These are phyloP conservation scores for Macrophya alboannulata DNA, from an alignment of 2,888 invertebrate species.

Conservation along the genomic window DNA sequence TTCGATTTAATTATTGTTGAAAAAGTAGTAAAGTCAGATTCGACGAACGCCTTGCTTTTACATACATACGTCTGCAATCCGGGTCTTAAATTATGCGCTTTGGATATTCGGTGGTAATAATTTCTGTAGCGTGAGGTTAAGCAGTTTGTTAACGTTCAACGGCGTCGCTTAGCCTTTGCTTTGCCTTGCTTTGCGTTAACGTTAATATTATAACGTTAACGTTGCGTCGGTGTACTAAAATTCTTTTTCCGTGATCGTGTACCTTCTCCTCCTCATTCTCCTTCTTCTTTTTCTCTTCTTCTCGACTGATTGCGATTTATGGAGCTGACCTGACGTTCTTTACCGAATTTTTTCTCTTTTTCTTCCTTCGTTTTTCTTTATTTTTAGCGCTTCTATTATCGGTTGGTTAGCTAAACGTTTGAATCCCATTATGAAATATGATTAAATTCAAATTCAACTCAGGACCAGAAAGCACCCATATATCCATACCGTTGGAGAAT, in stretches of 20 bases:
- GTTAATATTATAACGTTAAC: too few species aligned
- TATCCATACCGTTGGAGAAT: too few species aligned
- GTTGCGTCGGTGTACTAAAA: slow-evolving; percentile 37
- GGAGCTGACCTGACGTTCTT: slow-evolving; percentile 23
- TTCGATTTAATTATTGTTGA: too few species aligned
- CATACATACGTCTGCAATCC: not conserved
- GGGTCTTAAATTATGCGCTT: slow-evolving; percentile 22
- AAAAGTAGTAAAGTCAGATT: not conserved
- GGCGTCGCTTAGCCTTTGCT: not conserved
- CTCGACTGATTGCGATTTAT: slow-evolving; percentile 51
- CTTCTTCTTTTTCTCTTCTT: not conserved
- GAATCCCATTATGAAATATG: slow-evolving; percentile 30
- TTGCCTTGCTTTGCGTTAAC: not conserved
- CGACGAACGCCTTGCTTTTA: not conserved
- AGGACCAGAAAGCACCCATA: not conserved
- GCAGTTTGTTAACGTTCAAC: slow-evolving; percentile 40
- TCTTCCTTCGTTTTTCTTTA: too few species aligned
- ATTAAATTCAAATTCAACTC: slow-evolving; percentile 18
- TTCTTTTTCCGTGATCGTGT: slow-evolving; percentile 4
- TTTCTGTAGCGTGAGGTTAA: slow-evolving; percentile 38
- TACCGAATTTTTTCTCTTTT: not conserved
- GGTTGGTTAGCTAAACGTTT: slow-evolving; percentile 12
- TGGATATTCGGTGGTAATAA: slow-evolving; percentile 20
- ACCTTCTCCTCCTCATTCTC: too few species aligned
- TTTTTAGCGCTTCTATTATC: not conserved